Evolutionary conservation across 2,113 vertebrate genomes (phyloP).

Genomic region (Helogale parvula): DNA sequence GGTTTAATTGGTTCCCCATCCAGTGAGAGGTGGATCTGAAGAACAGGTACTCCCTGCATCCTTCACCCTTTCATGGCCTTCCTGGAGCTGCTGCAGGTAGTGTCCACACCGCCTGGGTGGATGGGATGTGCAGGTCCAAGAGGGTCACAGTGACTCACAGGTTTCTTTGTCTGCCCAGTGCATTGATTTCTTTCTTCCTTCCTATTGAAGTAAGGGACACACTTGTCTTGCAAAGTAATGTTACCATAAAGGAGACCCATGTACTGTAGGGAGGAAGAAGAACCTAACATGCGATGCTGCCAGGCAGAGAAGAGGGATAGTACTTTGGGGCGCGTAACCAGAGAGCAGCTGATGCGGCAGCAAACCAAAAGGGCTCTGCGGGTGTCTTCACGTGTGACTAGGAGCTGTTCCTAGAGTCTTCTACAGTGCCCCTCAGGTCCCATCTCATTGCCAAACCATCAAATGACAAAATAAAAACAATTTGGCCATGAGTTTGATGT

Average conservation of each 20-base stretch:
- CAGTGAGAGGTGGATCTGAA: background rate
- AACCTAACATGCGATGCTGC: background rate
- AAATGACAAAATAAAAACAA: background rate
- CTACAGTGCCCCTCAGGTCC: background rate
- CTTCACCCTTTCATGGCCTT: background rate
- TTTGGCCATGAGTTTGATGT: background rate
- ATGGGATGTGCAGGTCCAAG: background rate
- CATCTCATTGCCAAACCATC: background rate
- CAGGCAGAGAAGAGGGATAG: background rate
- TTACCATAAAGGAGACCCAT: background rate
- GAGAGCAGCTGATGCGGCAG: background rate
- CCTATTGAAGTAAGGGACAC: background rate
- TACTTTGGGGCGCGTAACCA: background rate
- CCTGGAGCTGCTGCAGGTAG: background rate
- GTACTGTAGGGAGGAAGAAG: background rate
- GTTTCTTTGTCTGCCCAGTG: background rate
- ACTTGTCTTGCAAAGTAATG: background rate
- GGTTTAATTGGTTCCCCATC: too few species aligned
- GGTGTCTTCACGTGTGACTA: background rate
- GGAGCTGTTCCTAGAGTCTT: background rate
- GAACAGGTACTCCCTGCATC: background rate
- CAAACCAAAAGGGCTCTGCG: background rate
- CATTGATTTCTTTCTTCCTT: background rate
- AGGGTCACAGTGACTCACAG: background rate
- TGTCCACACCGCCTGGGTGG: background rate